Percentiles rank a stretch among this genome's conserved stretches.
These are phyloP conservation scores for Enteromius paludinosus DNA, from an alignment of 2,797 vertebrate genomes.

Conservation along the genomic window DNA sequence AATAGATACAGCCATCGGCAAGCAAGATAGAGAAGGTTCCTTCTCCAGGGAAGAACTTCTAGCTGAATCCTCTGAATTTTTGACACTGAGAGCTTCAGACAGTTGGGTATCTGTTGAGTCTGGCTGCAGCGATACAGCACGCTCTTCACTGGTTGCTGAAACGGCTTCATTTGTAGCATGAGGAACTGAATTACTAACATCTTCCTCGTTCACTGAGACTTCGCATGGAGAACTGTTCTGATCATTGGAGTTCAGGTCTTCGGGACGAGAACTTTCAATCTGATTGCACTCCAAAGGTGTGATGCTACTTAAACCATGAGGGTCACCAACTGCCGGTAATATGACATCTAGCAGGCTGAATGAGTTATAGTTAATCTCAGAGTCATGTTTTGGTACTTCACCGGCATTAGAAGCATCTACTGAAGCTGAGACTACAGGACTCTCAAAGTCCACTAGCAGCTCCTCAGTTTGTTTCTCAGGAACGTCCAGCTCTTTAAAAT, in stretches of 20 bases:
- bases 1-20: conserved; percentile 79
- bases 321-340: conserved; percentile 70
- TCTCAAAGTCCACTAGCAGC: conserved; percentile 78
- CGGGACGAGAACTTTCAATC: conserved; percentile 39
- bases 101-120: conserved; percentile 24
- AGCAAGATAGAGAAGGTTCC: conserved; percentile 76
- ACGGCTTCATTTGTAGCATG: conserved; percentile 8
- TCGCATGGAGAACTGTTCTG: conserved; percentile 27
- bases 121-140: conserved; percentile 23
- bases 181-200: not conserved
- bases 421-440: conserved; percentile 66
- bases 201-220: conserved; percentile 19
- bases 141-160: not conserved
- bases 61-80: conserved; percentile 16
- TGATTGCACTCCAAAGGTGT: conserved; percentile 58
- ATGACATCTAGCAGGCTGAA: conserved; percentile 72
- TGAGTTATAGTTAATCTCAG: conserved; percentile 54
- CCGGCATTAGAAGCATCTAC: conserved; percentile 41
- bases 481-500: conserved; percentile 74
- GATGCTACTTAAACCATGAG: conserved; percentile 36
- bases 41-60: conserved; percentile 59
- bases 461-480: conserved; percentile 71
- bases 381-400: conserved; percentile 58
- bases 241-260: conserved; percentile 31
- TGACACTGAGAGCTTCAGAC: not conserved